Percentiles rank a stretch among this genome's conserved stretches.
Evolutionary conservation across 2,797 vertebrate genomes (phyloP).

Genomic region (Enteromius afrohamiltoni): DNA sequence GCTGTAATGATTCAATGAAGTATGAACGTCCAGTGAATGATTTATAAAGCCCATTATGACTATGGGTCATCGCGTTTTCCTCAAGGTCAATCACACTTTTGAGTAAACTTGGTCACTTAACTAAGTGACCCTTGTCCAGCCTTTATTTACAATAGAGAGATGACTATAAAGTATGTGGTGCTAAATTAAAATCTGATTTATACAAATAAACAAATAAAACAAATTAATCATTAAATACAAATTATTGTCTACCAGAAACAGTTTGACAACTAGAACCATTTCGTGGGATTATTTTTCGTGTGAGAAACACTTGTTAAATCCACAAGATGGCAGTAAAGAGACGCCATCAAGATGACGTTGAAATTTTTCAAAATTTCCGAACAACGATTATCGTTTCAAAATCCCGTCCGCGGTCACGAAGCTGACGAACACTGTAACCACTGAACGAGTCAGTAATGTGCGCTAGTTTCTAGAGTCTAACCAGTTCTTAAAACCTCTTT

Average conservation of each 20-base stretch:
- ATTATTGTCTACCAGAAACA: not conserved
- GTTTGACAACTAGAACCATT: not conserved
- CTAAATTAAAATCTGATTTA: not conserved
- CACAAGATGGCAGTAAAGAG: slow-evolving; percentile 19
- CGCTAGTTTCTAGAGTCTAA: too few species aligned
- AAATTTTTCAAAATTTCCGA: not conserved
- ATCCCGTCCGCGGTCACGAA: too few species aligned
- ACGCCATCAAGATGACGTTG: not conserved
- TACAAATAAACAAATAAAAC: not conserved
- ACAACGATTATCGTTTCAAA: not conserved
- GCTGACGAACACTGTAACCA: too few species aligned
- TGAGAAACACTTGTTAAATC: not conserved
- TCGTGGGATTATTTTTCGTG: not conserved
- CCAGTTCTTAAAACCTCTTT: not conserved
- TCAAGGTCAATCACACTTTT: not conserved
- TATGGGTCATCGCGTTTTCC: not conserved
- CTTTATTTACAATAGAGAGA: not conserved
- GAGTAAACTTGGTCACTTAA: not conserved
- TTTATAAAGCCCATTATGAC: not conserved
- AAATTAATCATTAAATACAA: not conserved
- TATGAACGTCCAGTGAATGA: not conserved
- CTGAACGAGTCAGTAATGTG: not conserved
- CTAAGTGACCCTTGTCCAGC: not conserved
- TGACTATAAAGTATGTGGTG: not conserved
- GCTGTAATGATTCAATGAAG: not conserved